phyloP scores from a whole-genome alignment of 2,797 vertebrate genomes.

The Tachyglossus aculeatus region DNA sequence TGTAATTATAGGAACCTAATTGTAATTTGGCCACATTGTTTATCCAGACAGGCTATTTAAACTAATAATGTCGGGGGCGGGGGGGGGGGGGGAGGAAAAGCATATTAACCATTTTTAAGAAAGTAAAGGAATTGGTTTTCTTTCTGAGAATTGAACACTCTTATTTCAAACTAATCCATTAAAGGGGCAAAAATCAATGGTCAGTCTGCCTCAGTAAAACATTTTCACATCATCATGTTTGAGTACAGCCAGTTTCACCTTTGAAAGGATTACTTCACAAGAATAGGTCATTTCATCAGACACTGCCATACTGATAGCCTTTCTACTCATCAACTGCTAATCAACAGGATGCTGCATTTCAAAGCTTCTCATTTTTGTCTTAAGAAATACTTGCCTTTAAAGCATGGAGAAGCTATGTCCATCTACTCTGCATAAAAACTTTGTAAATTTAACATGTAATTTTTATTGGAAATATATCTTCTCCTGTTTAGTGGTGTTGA shows the following conservation, averaged over 20 bases:
- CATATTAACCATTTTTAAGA: not conserved
- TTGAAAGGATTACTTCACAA: constrained; percentile 18
- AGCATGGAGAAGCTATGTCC: too few species aligned
- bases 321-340: constrained; percentile 7
- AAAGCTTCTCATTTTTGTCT: not conserved
- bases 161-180: not conserved
- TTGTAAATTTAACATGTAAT: too few species aligned
- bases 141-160: not conserved
- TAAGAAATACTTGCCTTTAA: not conserved
- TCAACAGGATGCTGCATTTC: not conserved
- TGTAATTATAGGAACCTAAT: not conserved
- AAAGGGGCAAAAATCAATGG: not conserved
- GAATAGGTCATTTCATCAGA: constrained; percentile 1
- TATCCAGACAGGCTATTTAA: not conserved
- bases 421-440: too few species aligned
- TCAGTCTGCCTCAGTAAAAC: not conserved
- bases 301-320: not conserved
- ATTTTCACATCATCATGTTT: not conserved
- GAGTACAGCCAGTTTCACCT: not conserved
- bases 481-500: too few species aligned
- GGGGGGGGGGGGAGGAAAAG: not conserved
- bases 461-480: too few species aligned
- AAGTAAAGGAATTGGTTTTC: not conserved
- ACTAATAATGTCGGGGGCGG: not conserved
- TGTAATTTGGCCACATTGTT: not conserved